These are phyloP conservation scores for Gymnoscopelus microlampas DNA, from an alignment of 2,797 vertebrate genomes.

Conservation along the genomic window DNA sequence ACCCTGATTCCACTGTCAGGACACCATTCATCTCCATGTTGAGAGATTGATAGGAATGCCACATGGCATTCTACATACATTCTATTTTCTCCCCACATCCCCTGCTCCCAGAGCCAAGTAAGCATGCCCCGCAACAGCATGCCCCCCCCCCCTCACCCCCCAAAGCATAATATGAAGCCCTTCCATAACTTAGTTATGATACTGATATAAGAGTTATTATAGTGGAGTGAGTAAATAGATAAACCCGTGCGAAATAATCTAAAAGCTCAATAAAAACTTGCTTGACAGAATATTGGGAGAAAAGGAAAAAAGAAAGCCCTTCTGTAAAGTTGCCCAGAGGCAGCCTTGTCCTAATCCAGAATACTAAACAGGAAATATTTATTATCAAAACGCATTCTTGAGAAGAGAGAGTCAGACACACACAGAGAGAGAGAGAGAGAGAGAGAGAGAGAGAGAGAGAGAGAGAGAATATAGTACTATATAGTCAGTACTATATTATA, in stretches of 20 bases:
- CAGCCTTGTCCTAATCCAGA: slow-evolving; percentile 72
- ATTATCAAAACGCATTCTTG: slow-evolving; percentile 76
- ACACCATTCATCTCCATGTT: slow-evolving; percentile 67
- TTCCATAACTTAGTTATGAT: slow-evolving; percentile 33
- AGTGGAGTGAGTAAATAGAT: slow-evolving; percentile 9
- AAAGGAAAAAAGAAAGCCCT: slow-evolving; percentile 51
- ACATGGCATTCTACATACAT: slow-evolving; percentile 69
- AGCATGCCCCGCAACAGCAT: slow-evolving; percentile 6
- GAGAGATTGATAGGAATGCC: slow-evolving; percentile 76
- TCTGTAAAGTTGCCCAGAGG: slow-evolving; percentile 72
- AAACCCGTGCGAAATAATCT: slow-evolving; percentile 39
- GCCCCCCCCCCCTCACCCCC: neutral
- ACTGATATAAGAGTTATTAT: slow-evolving; percentile 2
- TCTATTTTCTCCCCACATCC: slow-evolving; percentile 50
- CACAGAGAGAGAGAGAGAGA: slow-evolving; percentile 54
- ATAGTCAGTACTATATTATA: too few species aligned
- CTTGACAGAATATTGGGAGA: slow-evolving; percentile 73
- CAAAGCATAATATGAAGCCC: slow-evolving; percentile 6
- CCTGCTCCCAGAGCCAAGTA: neutral
- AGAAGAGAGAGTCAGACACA: slow-evolving; percentile 32
- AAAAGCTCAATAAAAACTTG: slow-evolving; percentile 51
- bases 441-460: slow-evolving; percentile 62
- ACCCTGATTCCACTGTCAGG: slow-evolving; percentile 76
- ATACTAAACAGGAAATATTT: slow-evolving; percentile 76
- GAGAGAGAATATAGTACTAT: slow-evolving; percentile 57